These are phyloP conservation scores for Cyclophora punctaria DNA, from an alignment of 2,888 invertebrate species.

Conservation along the genomic window DNA sequence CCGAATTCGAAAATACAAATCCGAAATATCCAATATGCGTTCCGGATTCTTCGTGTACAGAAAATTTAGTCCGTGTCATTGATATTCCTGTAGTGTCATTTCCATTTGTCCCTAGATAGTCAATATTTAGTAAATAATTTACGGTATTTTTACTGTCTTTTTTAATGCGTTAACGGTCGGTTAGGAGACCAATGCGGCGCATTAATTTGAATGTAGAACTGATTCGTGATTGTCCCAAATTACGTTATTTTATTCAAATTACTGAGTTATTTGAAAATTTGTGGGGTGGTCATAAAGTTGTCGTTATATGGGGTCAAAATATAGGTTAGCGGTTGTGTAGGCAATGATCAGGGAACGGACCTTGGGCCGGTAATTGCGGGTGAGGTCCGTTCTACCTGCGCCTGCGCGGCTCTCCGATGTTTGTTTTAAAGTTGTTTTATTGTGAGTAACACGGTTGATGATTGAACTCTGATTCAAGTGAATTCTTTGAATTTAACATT, in stretches of 20 bases:
- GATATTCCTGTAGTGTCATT: too few relatives aligned
- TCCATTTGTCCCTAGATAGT: slow-evolving; percentile 5
- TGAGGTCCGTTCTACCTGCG: slow-evolving; percentile 36
- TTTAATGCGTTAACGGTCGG: slow-evolving; percentile 4
- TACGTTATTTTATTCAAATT: slow-evolving; percentile 23
- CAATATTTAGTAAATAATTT: slow-evolving; percentile 2
- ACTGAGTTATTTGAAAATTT: slow-evolving; percentile 25
- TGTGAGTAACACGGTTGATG: slow-evolving; percentile 35
- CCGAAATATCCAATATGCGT: slow-evolving; percentile 46
- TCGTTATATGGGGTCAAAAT: slow-evolving; percentile 51
- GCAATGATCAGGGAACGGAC: slow-evolving; percentile 32
- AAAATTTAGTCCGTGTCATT: too few relatives aligned
- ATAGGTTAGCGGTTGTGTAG: slow-evolving; percentile 48
- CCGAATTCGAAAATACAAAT: slow-evolving; percentile 54
- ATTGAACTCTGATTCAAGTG: slow-evolving; percentile 23
- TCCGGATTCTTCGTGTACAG: slow-evolving; percentile 30
- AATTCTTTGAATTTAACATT: too few relatives aligned
- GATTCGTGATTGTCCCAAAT: slow-evolving; percentile 19
- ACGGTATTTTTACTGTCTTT: slow-evolving; percentile 3
- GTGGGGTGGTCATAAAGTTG: slow-evolving; percentile 34
- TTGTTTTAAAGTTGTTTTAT: slow-evolving; percentile 41
- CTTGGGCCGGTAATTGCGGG: slow-evolving; percentile 46
- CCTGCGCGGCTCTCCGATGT: slow-evolving; percentile 45
- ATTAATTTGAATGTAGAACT: slow-evolving; percentile 16
- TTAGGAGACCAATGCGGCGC: slow-evolving; percentile 9